Base-by-base conservation (phyloP, 2,113 vertebrate species). In the Cyanoramphus novaezelandiae region DNA sequence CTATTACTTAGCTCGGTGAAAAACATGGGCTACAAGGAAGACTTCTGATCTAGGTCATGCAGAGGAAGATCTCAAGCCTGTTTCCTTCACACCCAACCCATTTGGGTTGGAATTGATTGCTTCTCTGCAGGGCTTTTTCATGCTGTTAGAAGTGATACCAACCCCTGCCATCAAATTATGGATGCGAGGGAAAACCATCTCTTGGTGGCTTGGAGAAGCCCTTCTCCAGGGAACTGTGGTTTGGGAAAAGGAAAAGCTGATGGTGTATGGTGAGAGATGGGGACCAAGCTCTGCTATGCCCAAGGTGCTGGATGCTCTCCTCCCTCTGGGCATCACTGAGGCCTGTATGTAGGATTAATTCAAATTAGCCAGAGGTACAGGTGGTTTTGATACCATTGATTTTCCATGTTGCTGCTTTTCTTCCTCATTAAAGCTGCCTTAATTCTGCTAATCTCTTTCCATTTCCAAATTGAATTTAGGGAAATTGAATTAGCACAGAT, bases 111-210 rank as follows among this genome's bases (percentile, higher is more conserved):
- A 41, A 0, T 67, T 53, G 7, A 4, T 27, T 39, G 16, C 41
- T 77, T 65, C 75, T 24, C 57, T 27, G 10, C 3, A 14, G 35
- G 31, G 39, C 16, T 50, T 64, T 41, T 21, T 19, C 17, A 4
- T 2, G 2, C 31, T 25, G 6, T 41, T 41, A 0, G 3, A 31
- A 21, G 44, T 7, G 29, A 27, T n/a, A 4, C 60, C 39, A 59
- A 20, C n/a, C 47, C 17, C 29, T 24, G 21, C 57, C 21, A 24
- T 33, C 24, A 62, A 14, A 17, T 14, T 21, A 5, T 69, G 41
- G 44, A 20, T 31, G 31, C 7, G 17, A 14, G 17, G 67, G 44
- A 27, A 25, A 53, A 41, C 11, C 14, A 4, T 63, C 47, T 27
- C 6, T 9, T 43, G 72, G 59, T 35, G 11, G 6, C 29, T 0